Conservation (phyloP, 2,888 invertebrate species). For the Periphyllus acericola region DNA sequence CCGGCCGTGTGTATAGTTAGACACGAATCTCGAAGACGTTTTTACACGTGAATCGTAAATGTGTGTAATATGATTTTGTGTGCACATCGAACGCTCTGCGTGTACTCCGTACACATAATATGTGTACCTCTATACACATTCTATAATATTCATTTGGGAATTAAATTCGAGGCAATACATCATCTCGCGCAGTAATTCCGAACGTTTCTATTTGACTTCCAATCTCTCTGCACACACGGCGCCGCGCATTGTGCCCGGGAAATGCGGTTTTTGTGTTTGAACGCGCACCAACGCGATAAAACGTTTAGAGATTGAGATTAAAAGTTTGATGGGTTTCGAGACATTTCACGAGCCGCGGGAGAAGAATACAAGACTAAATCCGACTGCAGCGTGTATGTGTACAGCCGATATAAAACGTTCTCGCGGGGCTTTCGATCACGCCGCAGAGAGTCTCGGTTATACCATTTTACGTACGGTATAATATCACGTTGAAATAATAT, state of each 20-base stretch:
- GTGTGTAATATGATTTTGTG: not conserved
- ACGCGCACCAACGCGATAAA: not conserved
- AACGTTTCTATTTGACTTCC: constrained; percentile 29
- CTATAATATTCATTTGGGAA: constrained; percentile 28
- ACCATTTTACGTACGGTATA: no score
- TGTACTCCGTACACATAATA: not conserved
- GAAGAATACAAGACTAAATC: not conserved
- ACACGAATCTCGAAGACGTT: not conserved
- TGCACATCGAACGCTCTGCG: not conserved
- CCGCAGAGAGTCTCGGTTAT: not conserved
- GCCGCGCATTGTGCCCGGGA: not conserved
- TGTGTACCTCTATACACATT: not conserved
- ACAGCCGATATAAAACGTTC: not conserved
- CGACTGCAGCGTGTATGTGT: no score
- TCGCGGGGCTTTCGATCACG: not conserved
- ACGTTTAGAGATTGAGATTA: constrained; percentile 15
- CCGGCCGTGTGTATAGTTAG: no score
- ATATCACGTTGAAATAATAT: no score
- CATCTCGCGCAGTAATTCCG: not conserved
- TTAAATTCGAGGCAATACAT: not conserved
- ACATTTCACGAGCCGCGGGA: not conserved
- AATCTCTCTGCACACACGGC: not conserved
- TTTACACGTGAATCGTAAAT: not conserved
- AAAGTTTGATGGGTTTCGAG: constrained; percentile 39
- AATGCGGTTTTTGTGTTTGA: not conserved